phyloP scores from a whole-genome alignment of 2,113 vertebrate species.

The Prionailurus bengalensis region DNA sequence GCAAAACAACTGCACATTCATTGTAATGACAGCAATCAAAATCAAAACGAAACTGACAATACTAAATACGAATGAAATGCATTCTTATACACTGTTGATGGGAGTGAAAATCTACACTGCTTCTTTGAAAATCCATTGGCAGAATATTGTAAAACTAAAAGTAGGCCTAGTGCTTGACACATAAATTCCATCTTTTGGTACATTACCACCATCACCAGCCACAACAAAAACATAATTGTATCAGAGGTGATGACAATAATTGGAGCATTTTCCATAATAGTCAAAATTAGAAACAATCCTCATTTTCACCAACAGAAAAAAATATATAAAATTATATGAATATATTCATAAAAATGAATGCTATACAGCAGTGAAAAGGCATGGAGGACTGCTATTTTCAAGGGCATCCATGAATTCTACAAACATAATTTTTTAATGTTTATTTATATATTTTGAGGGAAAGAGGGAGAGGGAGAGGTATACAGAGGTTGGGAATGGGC shows the following conservation, averaged over 20 bases:
- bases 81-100: background rate
- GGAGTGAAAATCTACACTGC: conserved; percentile 10
- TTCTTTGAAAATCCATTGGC: background rate
- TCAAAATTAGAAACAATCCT: background rate
- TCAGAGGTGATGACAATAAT: background rate
- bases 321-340: background rate
- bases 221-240: background rate
- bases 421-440: background rate
- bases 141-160: conserved; percentile 20
- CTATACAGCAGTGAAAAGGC: background rate
- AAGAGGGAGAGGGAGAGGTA: too few species aligned
- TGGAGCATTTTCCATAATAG: background rate
- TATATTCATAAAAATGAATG: conserved; percentile 36
- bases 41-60: background rate
- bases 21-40: background rate
- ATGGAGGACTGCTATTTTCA: background rate
- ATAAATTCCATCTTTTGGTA: background rate
- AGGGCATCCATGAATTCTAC: background rate
- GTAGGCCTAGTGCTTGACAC: background rate
- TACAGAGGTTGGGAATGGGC: too few species aligned
- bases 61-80: background rate
- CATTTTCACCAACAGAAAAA: background rate
- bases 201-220: background rate
- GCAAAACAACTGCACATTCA: background rate
- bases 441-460: too few species aligned